phyloP scores from a whole-genome alignment of 2,888 invertebrate species.

The Troilus luridus region DNA sequence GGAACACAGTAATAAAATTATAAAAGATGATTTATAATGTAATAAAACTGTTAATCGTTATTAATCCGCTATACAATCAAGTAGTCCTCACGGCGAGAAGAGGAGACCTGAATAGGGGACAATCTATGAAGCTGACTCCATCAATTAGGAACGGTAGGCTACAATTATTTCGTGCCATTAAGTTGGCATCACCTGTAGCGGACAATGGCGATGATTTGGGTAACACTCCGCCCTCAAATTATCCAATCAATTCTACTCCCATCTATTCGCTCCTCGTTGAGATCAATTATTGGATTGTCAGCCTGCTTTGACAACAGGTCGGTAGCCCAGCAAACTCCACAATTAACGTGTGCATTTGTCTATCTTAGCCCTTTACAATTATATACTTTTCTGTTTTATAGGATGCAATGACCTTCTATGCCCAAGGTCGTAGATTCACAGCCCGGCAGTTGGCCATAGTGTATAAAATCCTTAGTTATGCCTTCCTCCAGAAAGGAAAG shows the following conservation, averaged over 20 bases:
- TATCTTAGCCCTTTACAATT: not conserved
- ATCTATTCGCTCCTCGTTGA: not conserved
- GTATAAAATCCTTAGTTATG: too few species aligned
- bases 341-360: constrained; percentile 5
- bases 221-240: not conserved
- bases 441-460: too few species aligned
- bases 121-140: constrained; percentile 19
- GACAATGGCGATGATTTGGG: constrained; percentile 31
- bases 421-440: too few species aligned
- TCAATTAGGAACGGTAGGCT: constrained; percentile 21
- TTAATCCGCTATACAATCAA: not conserved
- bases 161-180: constrained; percentile 41
- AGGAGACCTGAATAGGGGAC: not conserved
- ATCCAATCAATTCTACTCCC: constrained; percentile 32
- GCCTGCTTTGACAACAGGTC: not conserved
- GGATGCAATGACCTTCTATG: not conserved
- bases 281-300: constrained; percentile 43
- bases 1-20: not conserved
- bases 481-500: too few species aligned
- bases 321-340: constrained; percentile 21
- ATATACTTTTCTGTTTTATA: not conserved
- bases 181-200: constrained; percentile 21
- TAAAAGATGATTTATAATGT: not conserved
- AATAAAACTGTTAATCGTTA: not conserved
- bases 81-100: not conserved